These are phyloP conservation scores for Lithodes maja DNA, from an alignment of 2,888 invertebrate genomes.

Conservation along the genomic window DNA sequence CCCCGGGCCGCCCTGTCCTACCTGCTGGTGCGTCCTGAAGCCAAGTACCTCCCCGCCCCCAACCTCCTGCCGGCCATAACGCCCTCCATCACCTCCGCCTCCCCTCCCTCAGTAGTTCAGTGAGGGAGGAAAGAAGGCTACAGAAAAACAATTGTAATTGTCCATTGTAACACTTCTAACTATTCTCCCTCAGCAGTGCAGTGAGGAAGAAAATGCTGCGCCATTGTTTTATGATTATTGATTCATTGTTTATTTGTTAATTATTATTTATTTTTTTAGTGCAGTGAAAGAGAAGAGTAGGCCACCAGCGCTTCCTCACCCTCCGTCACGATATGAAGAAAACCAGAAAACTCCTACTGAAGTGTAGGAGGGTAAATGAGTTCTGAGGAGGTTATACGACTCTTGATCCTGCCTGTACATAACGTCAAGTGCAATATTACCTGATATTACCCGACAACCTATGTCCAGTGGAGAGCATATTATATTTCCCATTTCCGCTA, in stretches of 20 bases:
- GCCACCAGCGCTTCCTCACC: not conserved
- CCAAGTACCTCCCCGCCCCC: conserved; percentile 51
- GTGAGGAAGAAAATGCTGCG: not conserved
- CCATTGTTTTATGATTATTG: too few relatives aligned
- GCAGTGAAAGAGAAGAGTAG: not conserved
- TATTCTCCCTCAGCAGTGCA: not conserved
- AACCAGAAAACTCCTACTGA: too few relatives aligned
- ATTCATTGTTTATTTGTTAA: too few relatives aligned
- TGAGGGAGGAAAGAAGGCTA: not conserved
- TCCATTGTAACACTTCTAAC: too few relatives aligned
- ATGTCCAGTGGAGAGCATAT: not conserved
- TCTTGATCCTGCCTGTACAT: not conserved
- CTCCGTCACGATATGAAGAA: not conserved
- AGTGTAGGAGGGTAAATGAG: too few relatives aligned
- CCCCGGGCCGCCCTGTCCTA: conserved; percentile 56
- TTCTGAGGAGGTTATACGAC: not conserved
- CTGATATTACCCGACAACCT: not conserved
- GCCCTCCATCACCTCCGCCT: conserved; percentile 42
- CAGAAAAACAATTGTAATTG: too few relatives aligned
- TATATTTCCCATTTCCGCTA: not conserved
- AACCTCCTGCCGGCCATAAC: conserved; percentile 43
- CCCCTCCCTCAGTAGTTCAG: conserved; percentile 52
- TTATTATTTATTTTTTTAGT: not conserved
- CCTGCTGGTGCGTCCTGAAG: conserved; percentile 57
- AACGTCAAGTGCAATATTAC: not conserved